Conservation (phyloP, 2,888 invertebrate species). For the Meloe dianella region DNA sequence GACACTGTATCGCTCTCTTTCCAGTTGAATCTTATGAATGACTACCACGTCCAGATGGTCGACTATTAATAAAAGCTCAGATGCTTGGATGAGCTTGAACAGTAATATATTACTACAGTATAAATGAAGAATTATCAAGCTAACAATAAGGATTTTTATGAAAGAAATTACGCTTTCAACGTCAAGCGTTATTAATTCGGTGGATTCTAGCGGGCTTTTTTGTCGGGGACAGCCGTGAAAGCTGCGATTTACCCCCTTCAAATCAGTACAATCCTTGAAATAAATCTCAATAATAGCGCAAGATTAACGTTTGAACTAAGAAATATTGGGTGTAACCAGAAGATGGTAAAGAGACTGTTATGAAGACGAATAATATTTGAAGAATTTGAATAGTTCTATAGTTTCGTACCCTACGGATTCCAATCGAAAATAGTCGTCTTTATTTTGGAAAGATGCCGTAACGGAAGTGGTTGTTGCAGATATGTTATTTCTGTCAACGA, state of each 20-base stretch:
- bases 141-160: background rate
- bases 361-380: background rate
- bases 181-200: background rate
- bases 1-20: background rate
- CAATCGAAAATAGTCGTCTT: background rate
- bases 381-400: background rate
- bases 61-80: background rate
- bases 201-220: too few relatives aligned
- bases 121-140: background rate
- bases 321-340: too few relatives aligned
- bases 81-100: background rate
- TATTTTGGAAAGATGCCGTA: conserved; percentile 11
- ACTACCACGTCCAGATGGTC: background rate
- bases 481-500: conserved; percentile 28
- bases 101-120: background rate
- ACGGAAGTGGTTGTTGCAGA: conserved; percentile 29
- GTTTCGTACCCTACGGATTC: background rate
- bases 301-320: too few relatives aligned
- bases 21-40: background rate
- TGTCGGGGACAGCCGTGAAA: too few relatives aligned
- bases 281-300: too few relatives aligned
- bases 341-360: too few relatives aligned
- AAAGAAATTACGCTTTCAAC: too few relatives aligned
- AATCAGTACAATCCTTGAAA: too few relatives aligned
- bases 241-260: too few relatives aligned